Conservation (phyloP, 2,113 vertebrate genomes). For the Peromyscus polionotus region DNA sequence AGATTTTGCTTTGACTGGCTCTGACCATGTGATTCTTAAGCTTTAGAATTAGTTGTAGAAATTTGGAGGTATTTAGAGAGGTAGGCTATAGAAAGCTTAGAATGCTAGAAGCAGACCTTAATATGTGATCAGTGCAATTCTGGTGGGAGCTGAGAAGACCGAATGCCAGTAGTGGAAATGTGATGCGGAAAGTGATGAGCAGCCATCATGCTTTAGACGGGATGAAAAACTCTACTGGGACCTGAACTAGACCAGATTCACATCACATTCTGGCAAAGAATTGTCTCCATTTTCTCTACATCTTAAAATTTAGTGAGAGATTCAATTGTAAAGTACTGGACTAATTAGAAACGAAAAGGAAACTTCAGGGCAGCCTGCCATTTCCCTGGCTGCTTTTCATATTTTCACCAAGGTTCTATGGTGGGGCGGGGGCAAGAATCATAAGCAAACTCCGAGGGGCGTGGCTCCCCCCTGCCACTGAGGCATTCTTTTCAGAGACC, state of each 20-base stretch:
- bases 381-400: not conserved
- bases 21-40: not conserved
- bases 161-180: not conserved
- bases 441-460: not conserved
- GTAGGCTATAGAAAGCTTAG: not conserved
- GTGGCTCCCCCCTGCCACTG: not conserved
- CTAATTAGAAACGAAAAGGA: not conserved
- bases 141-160: not conserved
- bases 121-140: not conserved
- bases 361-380: not conserved
- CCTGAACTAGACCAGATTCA: not conserved
- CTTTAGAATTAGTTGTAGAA: not conserved
- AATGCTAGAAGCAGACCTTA: not conserved
- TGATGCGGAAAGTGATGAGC: not conserved
- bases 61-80: not conserved
- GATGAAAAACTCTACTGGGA: not conserved
- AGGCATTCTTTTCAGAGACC: not conserved
- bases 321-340: not conserved
- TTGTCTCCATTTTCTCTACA: not conserved
- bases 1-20: not conserved
- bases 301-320: not conserved
- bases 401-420: not conserved
- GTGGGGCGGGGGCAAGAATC: no score
- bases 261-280: not conserved
- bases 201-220: not conserved